Base-by-base conservation (phyloP, 2,113 vertebrate genomes). In the Poicephalus gulielmi region DNA sequence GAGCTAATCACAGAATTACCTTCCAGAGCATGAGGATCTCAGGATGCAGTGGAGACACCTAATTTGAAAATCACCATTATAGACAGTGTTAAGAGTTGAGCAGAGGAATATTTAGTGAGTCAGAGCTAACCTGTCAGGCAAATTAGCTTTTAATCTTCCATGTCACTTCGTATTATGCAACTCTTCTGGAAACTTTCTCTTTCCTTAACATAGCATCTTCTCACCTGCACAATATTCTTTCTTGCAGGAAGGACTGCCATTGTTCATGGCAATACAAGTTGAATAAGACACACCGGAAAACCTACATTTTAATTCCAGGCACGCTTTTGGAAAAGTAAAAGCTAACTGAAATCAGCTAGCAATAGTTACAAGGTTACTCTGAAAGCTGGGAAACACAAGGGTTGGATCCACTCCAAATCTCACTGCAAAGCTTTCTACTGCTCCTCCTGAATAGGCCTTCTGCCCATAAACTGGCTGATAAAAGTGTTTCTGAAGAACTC, bases 81-180 rank as follows among this genome's bases (percentile, higher is more conserved):
- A 66, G 12, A 13, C 15, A 69, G 63, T 55, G 81, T 78, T 43
- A 83, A 49, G 44, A 46, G n/a, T 27, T 63, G 12, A 91, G 11
- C 33, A 81, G 68, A 64, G 27, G 35, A 88, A 86, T 60, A 64
- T 71, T 64, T 62, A 92, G 68, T 83, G 71, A 94, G 66, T 88
- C 81, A 95, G 52, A 93, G 64, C 52, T 81, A 83, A 76, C 73
- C 79, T 64, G 24, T 39, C n/a, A 75, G 47, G 49, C 31, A 84
- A 94, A 95, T 76, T 55, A 90, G 44, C 60, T 77, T 82, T 71
- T 92, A 52, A 85, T 92, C 85, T 95, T 93, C 82, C 53, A 37
- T 62, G 57, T 86, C 39, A 79, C 46, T 92, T 89, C 46, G 27
- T 78, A 83, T 88, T 90, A 96, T 24, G 43, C 62, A 94, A 63